Evolutionary conservation across 2,113 vertebrate species (phyloP).

Genomic region (Malaclemys terrapin): DNA sequence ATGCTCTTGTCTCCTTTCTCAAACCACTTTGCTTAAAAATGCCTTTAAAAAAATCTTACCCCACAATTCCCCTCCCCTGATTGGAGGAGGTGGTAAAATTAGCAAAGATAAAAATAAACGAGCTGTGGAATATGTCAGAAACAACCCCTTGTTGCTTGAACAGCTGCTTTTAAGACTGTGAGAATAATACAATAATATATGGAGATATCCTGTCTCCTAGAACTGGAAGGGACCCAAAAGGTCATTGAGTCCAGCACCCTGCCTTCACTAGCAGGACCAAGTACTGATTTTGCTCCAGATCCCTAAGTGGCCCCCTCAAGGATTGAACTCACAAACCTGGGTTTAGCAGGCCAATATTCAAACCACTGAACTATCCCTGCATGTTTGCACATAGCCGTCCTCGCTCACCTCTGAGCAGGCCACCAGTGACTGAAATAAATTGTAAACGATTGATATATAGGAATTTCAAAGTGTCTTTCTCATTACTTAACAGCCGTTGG

Average conservation of each 20-base stretch:
- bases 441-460: neutral
- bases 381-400: constrained; percentile 30
- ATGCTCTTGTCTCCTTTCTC: neutral
- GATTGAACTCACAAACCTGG: no score
- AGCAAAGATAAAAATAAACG: constrained; percentile 34
- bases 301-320: no score
- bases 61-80: neutral
- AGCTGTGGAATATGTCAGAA: constrained; percentile 47
- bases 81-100: constrained; percentile 39
- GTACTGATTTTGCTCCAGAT: no score
- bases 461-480: neutral
- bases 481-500: neutral
- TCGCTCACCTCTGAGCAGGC: neutral
- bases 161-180: neutral
- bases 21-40: neutral
- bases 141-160: constrained; percentile 15
- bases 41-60: neutral
- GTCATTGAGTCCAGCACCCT: no score
- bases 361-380: neutral
- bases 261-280: no score
- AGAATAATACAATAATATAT: neutral
- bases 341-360: no score
- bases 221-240: no score
- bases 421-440: neutral
- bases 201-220: no score